Base-by-base conservation (phyloP, 2,113 vertebrate genomes). In the Hemichromis elongatus region DNA sequence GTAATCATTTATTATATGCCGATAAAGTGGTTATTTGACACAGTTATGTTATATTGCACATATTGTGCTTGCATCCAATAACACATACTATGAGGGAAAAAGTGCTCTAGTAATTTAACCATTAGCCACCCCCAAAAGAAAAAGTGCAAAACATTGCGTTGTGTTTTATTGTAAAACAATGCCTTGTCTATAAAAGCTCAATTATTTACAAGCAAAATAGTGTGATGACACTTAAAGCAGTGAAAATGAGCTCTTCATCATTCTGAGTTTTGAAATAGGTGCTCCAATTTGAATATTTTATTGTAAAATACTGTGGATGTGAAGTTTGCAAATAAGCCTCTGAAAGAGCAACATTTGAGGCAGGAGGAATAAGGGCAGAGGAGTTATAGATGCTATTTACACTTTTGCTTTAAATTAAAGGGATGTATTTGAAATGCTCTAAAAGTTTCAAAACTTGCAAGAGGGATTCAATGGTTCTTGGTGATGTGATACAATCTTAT, bases 251-350 rank as follows among this genome's bases (percentile, higher is more conserved):
- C 63, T 85, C 54, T 45, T 61, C 47, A 21, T 88, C 77, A 33
- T 90, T 73, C 63, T 52, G 86, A 90, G 87, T 78, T 86, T 88
- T 92, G 83, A 86, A 93, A 81, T 88, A 89, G 83, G 84, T 89
- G 79, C 84, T 91, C 47, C 86, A 89, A 91, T 95, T 93, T 89
- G 16, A 19, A 78, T 88, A 85, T 88, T 90, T 85, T 84, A 82
- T 83, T 85, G 59, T 45, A 81, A 91, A 92, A 79, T 4, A 77
- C 55, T 86, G 82, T 83, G 84, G 92, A 93, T 81, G 92, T 73
- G 63, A 73, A 85, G 53, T 87, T 91, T 70, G 77, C 88, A 91
- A 85, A 90, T 55, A 79, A 89, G 63, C 81, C 81, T 82, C 47
- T 75, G 63, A 87, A 86, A 84, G 81, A 52, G 45, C 30, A n/a